These are phyloP conservation scores for Bruchidius siliquastri DNA, from an alignment of 2,888 invertebrate genomes.

Conservation along the genomic window DNA sequence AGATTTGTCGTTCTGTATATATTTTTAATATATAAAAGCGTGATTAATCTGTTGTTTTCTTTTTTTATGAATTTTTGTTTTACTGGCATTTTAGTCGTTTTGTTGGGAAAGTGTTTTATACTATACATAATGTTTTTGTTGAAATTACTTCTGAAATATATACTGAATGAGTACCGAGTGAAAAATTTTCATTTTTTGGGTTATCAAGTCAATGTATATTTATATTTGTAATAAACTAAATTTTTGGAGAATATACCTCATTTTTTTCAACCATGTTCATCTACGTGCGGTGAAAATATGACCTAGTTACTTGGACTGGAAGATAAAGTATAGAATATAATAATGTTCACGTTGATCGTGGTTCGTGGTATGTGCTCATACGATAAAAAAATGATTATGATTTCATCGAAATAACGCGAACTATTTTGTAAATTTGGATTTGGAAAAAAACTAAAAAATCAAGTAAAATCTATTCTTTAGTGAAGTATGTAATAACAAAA, in stretches of 20 bases:
- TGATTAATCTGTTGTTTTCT: background rate
- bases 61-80: background rate
- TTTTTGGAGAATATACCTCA: slow-evolving; percentile 5
- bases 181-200: slow-evolving; percentile 3
- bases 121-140: background rate
- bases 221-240: slow-evolving; percentile 16
- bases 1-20: background rate
- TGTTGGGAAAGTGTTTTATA: background rate
- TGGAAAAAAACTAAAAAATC: too few species aligned
- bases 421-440: too few species aligned
- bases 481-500: too few species aligned
- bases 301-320: too few species aligned
- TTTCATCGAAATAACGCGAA: too few species aligned
- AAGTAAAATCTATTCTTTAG: too few species aligned
- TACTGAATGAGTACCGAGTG: background rate
- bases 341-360: too few species aligned
- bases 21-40: background rate
- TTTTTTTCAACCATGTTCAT: slow-evolving; percentile 1
- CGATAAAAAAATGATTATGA: too few species aligned
- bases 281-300: too few species aligned
- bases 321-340: too few species aligned
- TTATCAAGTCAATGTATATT: slow-evolving; percentile 13
- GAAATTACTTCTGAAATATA: background rate
- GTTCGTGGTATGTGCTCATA: too few species aligned
- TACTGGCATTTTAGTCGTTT: background rate